These are phyloP conservation scores for Sarcophaga subvicina DNA, from an alignment of 2,888 invertebrate species.

Conservation along the genomic window DNA sequence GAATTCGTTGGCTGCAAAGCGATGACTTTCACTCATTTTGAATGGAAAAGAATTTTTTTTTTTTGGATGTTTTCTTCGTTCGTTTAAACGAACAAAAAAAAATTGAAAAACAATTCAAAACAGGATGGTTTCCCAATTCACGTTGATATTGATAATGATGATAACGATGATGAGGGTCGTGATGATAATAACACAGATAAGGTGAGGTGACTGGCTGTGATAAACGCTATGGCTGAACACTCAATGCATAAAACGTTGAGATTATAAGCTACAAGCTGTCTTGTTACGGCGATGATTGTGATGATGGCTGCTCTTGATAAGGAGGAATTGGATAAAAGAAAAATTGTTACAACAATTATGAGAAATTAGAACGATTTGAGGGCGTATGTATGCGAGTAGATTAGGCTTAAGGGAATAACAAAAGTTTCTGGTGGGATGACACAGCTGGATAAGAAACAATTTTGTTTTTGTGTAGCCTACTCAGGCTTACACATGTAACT, in stretches of 20 bases:
- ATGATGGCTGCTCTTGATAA: too few relatives aligned
- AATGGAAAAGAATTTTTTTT: background rate
- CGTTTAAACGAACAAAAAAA: slow-evolving; percentile 4
- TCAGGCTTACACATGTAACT: slow-evolving; percentile 3
- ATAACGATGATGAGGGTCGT: background rate
- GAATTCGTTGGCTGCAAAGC: slow-evolving; percentile 81
- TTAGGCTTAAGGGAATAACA: too few relatives aligned
- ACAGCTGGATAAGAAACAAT: slow-evolving; percentile 43
- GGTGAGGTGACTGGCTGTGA: too few relatives aligned
- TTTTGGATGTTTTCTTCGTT: background rate
- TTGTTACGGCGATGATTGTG: too few relatives aligned
- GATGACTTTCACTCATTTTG: slow-evolving; percentile 79
- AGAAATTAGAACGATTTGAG: background rate
- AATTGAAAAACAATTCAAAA: slow-evolving; percentile 2
- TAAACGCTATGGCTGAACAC: too few relatives aligned
- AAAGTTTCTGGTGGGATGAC: background rate
- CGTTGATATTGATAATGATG: background rate
- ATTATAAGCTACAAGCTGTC: too few relatives aligned
- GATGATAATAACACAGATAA: too few relatives aligned
- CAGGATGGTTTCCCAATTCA: background rate
- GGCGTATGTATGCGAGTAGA: background rate
- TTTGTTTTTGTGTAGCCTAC: background rate
- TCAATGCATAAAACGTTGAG: too few relatives aligned
- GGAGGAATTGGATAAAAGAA: background rate
- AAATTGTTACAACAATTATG: background rate